Conservation (phyloP, 2,888 invertebrate genomes). For the Helleia helle region DNA sequence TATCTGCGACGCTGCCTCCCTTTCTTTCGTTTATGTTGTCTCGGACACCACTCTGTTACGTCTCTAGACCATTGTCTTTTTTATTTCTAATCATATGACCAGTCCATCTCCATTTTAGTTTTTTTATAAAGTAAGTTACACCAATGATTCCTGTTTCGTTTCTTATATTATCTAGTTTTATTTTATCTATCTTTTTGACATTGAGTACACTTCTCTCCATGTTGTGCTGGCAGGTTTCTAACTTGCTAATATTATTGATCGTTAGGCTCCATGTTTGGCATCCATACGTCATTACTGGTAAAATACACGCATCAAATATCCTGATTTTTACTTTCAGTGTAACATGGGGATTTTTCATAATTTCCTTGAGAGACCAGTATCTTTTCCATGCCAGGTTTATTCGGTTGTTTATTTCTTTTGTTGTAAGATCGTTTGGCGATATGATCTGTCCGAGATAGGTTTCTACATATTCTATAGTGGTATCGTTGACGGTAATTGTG, state of each 20-base stretch:
- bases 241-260: slow-evolving; percentile 10
- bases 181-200: neutral
- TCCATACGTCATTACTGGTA: slow-evolving; percentile 11
- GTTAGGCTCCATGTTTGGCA: slow-evolving; percentile 11
- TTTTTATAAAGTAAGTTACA: neutral
- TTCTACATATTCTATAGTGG: slow-evolving; percentile 1
- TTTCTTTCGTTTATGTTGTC: neutral
- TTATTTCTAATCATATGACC: slow-evolving; percentile 3
- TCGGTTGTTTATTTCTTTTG: slow-evolving; percentile 15
- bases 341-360: slow-evolving; percentile 11
- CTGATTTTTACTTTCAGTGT: slow-evolving; percentile 10
- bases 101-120: slow-evolving; percentile 8
- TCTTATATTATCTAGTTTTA: neutral
- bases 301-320: slow-evolving; percentile 7
- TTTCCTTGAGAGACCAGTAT: slow-evolving; percentile 11
- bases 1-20: slow-evolving; percentile 15
- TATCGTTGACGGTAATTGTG: neutral
- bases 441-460: slow-evolving; percentile 11
- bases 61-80: neutral
- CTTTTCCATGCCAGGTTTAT: slow-evolving; percentile 13
- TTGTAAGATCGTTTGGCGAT: slow-evolving; percentile 10
- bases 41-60: neutral
- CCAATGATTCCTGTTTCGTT: slow-evolving; percentile 3
- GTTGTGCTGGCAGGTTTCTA: neutral
- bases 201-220: slow-evolving; percentile 9